These are phyloP conservation scores for Podargus strigoides DNA, from an alignment of 2,797 vertebrate genomes.

Conservation along the genomic window DNA sequence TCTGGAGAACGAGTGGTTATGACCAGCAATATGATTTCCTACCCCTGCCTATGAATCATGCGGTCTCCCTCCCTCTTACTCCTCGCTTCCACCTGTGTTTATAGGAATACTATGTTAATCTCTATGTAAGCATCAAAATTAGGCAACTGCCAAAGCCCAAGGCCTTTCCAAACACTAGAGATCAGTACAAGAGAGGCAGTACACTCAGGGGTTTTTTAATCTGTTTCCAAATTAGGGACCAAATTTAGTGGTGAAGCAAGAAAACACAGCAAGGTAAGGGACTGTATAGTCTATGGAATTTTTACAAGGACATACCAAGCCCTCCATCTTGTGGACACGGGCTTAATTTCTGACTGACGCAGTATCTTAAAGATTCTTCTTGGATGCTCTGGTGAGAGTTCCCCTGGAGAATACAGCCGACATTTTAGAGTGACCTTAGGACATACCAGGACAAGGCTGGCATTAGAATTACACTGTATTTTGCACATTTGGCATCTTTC, in stretches of 20 bases:
- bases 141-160: neutral
- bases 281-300: neutral
- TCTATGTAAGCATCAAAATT: neutral
- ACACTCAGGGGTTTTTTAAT: neutral
- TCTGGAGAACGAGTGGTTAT: neutral
- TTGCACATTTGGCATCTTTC: neutral
- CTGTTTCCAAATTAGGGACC: neutral
- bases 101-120: neutral
- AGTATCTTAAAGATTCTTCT: neutral
- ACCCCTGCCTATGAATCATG: neutral
- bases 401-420: neutral
- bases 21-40: neutral
- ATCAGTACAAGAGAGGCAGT: neutral
- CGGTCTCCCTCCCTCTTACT: neutral
- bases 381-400: neutral
- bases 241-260: neutral
- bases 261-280: neutral
- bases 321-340: constrained; percentile 4
- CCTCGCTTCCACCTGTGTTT: constrained; percentile 28
- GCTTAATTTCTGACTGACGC: neutral
- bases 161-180: neutral
- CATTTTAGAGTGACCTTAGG: neutral
- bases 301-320: neutral
- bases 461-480: neutral
- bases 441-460: neutral